phyloP scores from a whole-genome alignment of 2,888 invertebrate genomes.

The Tachina grossa region DNA sequence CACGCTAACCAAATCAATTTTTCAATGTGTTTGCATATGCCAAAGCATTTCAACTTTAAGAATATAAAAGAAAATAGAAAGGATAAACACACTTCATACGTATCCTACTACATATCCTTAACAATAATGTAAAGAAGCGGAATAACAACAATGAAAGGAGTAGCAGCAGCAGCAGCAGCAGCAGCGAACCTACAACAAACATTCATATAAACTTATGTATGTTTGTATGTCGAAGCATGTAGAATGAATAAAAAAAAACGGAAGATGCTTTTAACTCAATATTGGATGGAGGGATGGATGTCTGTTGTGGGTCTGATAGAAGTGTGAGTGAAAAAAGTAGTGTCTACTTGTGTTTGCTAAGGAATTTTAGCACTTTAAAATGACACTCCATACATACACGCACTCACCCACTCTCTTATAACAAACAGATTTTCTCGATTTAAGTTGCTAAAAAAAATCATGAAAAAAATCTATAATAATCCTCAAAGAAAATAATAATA shows the following conservation, averaged over 20 bases:
- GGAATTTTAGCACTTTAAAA: conserved; percentile 69
- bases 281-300: conserved; percentile 41
- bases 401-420: not conserved
- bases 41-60: conserved; percentile 62
- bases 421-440: conserved; percentile 63
- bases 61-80: conserved; percentile 48
- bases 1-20: conserved; percentile 68
- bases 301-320: not conserved
- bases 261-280: conserved; percentile 68
- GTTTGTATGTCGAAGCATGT: not conserved
- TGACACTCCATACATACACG: conserved; percentile 45
- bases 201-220: not conserved
- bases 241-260: conserved; percentile 6
- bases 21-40: conserved; percentile 70
- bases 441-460: conserved; percentile 1
- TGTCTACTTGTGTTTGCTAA: conserved; percentile 53
- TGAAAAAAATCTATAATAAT: conserved; percentile 66
- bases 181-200: conserved; percentile 43
- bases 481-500: conserved; percentile 67
- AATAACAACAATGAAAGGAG: conserved; percentile 24
- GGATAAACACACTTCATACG: conserved; percentile 67
- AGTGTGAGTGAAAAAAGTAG: not conserved
- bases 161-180: not conserved
- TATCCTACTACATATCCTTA: conserved; percentile 63
- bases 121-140: conserved; percentile 46